Percentiles rank a stretch among this genome's conserved stretches.
These are phyloP conservation scores for Schrankia costaestrigalis DNA, from an alignment of 2,888 invertebrate species.

Conservation along the genomic window DNA sequence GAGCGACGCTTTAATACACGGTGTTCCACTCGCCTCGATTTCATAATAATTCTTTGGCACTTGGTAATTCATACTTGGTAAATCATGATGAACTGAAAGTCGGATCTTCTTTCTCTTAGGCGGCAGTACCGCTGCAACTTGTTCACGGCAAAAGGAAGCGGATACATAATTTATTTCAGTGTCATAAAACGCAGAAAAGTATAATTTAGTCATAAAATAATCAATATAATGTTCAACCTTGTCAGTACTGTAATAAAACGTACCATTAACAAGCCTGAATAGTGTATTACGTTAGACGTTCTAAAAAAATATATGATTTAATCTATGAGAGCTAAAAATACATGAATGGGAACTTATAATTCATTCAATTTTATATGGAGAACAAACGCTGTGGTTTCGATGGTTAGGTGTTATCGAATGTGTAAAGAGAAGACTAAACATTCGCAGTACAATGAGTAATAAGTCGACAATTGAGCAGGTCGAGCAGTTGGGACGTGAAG, in stretches of 20 bases:
- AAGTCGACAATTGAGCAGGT: constrained; percentile 24
- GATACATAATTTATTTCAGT: too few relatives aligned
- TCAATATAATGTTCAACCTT: constrained; percentile 10
- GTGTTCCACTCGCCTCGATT: too few relatives aligned
- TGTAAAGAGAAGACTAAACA: constrained; percentile 31
- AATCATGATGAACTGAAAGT: too few relatives aligned
- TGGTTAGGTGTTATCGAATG: constrained; percentile 27
- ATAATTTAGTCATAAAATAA: constrained; percentile 16
- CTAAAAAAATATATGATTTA: constrained; percentile 12
- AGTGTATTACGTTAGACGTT: constrained; percentile 14
- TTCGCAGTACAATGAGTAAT: constrained; percentile 31
- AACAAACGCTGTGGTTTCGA: constrained; percentile 34
- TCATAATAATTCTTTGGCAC: too few relatives aligned
- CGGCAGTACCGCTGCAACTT: too few relatives aligned
- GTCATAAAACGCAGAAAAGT: too few relatives aligned
- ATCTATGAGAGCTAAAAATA: constrained; percentile 16
- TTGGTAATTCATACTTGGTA: too few relatives aligned
- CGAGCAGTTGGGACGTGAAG: constrained; percentile 14
- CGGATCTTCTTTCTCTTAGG: too few relatives aligned
- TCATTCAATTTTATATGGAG: constrained; percentile 13
- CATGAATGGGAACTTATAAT: constrained; percentile 20
- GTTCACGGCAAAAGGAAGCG: too few relatives aligned
- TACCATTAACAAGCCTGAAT: constrained; percentile 18
- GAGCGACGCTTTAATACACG: too few relatives aligned
- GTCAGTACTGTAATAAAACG: constrained; percentile 7